These are phyloP conservation scores for Lindbergichthys nudifrons DNA, from an alignment of 2,797 vertebrate genomes.

Conservation along the genomic window DNA sequence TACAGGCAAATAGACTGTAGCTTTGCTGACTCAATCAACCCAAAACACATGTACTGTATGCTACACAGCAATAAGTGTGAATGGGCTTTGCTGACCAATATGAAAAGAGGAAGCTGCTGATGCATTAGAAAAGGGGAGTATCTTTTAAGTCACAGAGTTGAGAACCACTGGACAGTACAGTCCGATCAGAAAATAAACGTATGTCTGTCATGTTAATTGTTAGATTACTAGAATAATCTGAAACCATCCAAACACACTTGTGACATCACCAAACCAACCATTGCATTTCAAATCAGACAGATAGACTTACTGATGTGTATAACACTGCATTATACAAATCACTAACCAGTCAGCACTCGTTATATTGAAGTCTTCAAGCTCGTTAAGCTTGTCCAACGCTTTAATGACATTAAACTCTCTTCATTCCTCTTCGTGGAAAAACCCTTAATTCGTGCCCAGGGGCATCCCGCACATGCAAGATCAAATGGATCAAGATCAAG, in stretches of 20 bases:
- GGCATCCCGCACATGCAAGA: conserved; percentile 11
- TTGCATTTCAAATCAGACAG: not conserved
- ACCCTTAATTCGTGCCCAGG: conserved; percentile 4
- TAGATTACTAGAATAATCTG: not conserved
- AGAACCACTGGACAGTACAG: conserved; percentile 27
- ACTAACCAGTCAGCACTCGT: conserved; percentile 3
- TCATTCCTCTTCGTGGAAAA: conserved; percentile 12
- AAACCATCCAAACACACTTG: not conserved
- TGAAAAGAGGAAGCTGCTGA: conserved; percentile 51
- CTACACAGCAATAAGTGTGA: conserved; percentile 34
- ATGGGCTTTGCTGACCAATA: conserved; percentile 62
- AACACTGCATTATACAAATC: conserved; percentile 7
- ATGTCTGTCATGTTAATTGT: not conserved
- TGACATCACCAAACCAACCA: not conserved
- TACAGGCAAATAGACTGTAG: conserved; percentile 13
- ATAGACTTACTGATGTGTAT: not conserved
- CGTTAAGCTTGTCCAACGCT: not conserved
- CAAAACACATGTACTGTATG: conserved; percentile 17
- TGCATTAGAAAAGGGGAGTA: conserved; percentile 48
- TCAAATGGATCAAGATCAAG: conserved; percentile 12
- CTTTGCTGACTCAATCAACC: conserved; percentile 37
- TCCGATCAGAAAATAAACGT: not conserved
- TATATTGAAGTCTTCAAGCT: conserved; percentile 1
- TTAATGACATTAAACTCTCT: conserved; percentile 18
- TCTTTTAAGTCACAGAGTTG: conserved; percentile 4